Conservation (phyloP, 2,797 vertebrate genomes). For the Bryconaethiops microstoma region DNA sequence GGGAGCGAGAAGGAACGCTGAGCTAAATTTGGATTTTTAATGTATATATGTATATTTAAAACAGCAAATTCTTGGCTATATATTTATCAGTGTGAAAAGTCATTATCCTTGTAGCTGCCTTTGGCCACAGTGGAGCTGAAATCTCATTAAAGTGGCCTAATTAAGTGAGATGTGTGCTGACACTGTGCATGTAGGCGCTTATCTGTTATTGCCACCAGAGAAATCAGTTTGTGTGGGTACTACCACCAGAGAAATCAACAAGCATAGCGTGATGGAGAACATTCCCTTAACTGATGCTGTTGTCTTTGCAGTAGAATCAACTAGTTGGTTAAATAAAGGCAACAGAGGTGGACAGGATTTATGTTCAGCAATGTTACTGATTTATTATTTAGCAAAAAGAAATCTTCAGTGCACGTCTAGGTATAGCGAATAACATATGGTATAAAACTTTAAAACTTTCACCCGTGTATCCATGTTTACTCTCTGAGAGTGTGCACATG, state of each 20-base stretch:
- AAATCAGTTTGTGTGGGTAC: slow-evolving; percentile 32
- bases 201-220: slow-evolving; percentile 54
- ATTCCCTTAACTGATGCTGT: not conserved
- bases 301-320: not conserved
- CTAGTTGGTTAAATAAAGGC: not conserved
- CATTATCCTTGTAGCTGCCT: slow-evolving; percentile 24
- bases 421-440: too few relatives aligned
- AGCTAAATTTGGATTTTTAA: too few relatives aligned
- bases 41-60: not conserved
- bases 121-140: slow-evolving; percentile 8
- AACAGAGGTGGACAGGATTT: not conserved
- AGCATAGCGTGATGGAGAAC: not conserved
- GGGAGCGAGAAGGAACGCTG: too few relatives aligned
- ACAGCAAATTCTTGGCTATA: not conserved
- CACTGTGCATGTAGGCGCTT: slow-evolving; percentile 27
- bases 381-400: not conserved
- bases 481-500: not conserved
- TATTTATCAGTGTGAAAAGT: slow-evolving; percentile 12
- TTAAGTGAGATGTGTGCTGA: slow-evolving; percentile 59
- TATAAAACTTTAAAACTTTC: not conserved
- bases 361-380: not conserved
- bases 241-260: slow-evolving; percentile 37
- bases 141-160: slow-evolving; percentile 51
- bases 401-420: not conserved
- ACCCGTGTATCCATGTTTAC: not conserved